phyloP scores from a whole-genome alignment of 1,140 invertebrate species.

The Drosophila punjabiensis region DNA sequence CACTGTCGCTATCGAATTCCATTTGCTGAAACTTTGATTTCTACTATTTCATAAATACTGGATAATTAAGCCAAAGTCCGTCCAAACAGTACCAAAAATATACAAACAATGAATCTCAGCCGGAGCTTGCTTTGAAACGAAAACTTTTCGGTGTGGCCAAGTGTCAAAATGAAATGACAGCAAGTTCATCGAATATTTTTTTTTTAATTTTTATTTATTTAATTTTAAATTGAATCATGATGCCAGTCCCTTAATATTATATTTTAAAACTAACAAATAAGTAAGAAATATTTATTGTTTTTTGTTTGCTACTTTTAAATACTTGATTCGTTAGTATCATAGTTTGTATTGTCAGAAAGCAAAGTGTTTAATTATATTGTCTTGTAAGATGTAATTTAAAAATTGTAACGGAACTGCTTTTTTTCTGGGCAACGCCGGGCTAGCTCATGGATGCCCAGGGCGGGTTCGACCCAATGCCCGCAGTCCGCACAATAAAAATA shows the following conservation, averaged over 20 bases:
- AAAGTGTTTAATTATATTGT: no score
- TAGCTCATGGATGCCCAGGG: no score
- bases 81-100: neutral
- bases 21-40: neutral
- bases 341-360: no score
- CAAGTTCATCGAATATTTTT: no score
- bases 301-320: no score
- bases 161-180: neutral
- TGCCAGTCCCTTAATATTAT: neutral
- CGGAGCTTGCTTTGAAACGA: neutral
- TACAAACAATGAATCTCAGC: neutral
- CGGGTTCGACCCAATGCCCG: no score
- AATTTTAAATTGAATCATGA: neutral
- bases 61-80: neutral
- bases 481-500: no score
- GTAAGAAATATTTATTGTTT: neutral
- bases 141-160: conserved; percentile 9
- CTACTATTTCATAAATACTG: neutral
- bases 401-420: no score
- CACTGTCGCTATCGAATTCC: neutral
- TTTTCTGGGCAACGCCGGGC: no score
- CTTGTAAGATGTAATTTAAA: no score
- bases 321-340: no score
- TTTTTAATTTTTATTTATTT: neutral
- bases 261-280: neutral